A percentile compares a stretch with the other conserved stretches of the same genome.
Evolutionary conservation across 2,888 invertebrate genomes (phyloP).

Genomic region (Macrosoma leucophasiata): DNA sequence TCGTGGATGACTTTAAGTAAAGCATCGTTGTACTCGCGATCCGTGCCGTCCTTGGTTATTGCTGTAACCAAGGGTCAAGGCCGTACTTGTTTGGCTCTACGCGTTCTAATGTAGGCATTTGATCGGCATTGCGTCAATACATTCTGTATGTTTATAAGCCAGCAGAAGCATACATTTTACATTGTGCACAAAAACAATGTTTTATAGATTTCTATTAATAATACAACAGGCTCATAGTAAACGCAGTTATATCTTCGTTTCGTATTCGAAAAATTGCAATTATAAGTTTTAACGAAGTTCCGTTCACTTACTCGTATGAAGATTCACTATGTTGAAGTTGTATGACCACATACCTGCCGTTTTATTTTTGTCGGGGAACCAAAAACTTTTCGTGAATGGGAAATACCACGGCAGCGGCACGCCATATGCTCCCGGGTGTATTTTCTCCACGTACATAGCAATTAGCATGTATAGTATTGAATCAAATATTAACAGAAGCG

Average conservation of each 20-base stretch:
- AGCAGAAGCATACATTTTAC: no score
- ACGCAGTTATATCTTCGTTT: no score
- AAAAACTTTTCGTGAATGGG: slow-evolving; percentile 78
- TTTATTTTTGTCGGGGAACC: slow-evolving; percentile 59
- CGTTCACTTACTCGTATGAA: no score
- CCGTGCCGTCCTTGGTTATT: slow-evolving; percentile 39
- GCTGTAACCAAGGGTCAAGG: slow-evolving; percentile 42
- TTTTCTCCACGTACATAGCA: slow-evolving; percentile 90
- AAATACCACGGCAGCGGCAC: slow-evolving; percentile 91
- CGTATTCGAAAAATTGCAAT: no score
- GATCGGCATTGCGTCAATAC: no score
- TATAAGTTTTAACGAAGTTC: no score
- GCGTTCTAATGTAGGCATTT: no score
- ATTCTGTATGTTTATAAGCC: no score
- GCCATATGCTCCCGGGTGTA: slow-evolving; percentile 91
- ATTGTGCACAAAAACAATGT: no score
- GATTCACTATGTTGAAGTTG: slow-evolving; percentile 1
- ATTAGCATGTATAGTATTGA: slow-evolving; percentile 82
- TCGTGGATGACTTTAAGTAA: slow-evolving; percentile 60
- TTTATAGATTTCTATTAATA: no score
- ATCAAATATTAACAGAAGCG: slow-evolving; percentile 84
- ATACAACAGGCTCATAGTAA: no score
- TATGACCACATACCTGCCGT: slow-evolving; percentile 41
- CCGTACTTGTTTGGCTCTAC: no score
- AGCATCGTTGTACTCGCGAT: slow-evolving; percentile 58